phyloP scores from a whole-genome alignment of 2,797 vertebrate species.

The Scolopax bukidnonensis region DNA sequence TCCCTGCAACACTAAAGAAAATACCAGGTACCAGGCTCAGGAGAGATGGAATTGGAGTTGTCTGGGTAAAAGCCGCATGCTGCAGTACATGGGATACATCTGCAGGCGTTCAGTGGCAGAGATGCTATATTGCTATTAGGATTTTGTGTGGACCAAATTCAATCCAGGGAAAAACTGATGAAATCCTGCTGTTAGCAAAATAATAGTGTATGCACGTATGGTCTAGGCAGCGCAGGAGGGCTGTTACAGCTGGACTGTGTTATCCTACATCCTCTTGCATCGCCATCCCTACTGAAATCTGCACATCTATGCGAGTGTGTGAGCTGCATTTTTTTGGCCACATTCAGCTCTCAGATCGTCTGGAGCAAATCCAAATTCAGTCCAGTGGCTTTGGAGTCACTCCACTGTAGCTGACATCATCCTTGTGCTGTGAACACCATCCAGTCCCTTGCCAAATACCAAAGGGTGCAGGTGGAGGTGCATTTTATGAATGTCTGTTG shows the following conservation, averaged over 20 bases:
- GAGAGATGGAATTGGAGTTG: not conserved
- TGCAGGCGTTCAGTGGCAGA: not conserved
- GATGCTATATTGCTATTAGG: not conserved
- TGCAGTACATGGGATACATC: not conserved
- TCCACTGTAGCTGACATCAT: not conserved
- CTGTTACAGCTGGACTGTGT: not conserved
- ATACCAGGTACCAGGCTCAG: not conserved
- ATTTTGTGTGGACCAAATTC: not conserved
- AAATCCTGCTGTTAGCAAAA: not conserved
- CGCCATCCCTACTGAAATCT: not conserved
- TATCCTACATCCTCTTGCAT: not conserved
- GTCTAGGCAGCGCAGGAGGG: not conserved
- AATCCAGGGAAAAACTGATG: not conserved
- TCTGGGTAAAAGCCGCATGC: not conserved
- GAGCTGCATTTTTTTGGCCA: not conserved
- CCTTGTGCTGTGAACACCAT: rapidly evolving
- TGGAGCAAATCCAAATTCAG: not conserved
- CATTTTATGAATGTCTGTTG: not conserved
- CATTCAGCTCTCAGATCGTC: not conserved
- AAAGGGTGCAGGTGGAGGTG: not conserved
- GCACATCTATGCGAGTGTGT: not conserved
- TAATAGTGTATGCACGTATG: not conserved
- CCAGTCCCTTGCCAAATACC: not conserved
- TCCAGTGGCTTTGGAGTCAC: not conserved
- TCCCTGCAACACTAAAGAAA: not conserved